phyloP scores from a whole-genome alignment of 2,888 invertebrate genomes.

The Torymus aiolomorphi region DNA sequence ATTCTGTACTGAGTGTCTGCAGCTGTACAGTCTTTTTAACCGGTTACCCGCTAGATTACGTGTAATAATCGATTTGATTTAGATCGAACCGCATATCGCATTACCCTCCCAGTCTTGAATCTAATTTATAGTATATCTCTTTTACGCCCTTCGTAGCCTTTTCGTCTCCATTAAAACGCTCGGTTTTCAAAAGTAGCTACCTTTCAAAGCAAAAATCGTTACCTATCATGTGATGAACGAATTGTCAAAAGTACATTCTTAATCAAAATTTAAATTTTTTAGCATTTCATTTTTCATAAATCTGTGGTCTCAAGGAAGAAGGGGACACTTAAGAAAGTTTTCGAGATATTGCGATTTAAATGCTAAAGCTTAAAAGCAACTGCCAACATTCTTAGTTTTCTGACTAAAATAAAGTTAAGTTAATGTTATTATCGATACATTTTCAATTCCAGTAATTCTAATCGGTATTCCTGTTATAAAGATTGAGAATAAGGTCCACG shows the following conservation, averaged over 20 bases:
- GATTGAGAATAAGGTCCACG: too few species aligned
- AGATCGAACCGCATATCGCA: constrained; percentile 62
- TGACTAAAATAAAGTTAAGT: too few species aligned
- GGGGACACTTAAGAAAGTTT: too few species aligned
- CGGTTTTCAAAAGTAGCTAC: constrained; percentile 17
- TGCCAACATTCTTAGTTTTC: too few species aligned
- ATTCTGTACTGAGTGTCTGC: constrained; percentile 1
- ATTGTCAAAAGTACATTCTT: background rate
- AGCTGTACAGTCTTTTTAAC: constrained; percentile 58
- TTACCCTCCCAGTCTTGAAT: constrained; percentile 61
- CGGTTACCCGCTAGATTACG: constrained; percentile 72
- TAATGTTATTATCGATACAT: too few species aligned
- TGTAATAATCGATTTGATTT: constrained; percentile 73
- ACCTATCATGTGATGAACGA: background rate
- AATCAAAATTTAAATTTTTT: background rate
- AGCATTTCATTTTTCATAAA: too few species aligned
- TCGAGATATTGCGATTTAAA: too few species aligned
- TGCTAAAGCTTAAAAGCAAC: too few species aligned
- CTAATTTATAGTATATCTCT: constrained; percentile 22
- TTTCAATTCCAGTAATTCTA: too few species aligned
- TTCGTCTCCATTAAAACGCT: constrained; percentile 34
- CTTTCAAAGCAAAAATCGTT: constrained; percentile 32
- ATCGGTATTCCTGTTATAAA: too few species aligned
- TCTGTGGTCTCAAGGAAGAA: too few species aligned
- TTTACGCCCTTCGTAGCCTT: constrained; percentile 5